These are phyloP conservation scores for Eupithecia subumbrata DNA, from an alignment of 2,888 invertebrate species.

Conservation along the genomic window DNA sequence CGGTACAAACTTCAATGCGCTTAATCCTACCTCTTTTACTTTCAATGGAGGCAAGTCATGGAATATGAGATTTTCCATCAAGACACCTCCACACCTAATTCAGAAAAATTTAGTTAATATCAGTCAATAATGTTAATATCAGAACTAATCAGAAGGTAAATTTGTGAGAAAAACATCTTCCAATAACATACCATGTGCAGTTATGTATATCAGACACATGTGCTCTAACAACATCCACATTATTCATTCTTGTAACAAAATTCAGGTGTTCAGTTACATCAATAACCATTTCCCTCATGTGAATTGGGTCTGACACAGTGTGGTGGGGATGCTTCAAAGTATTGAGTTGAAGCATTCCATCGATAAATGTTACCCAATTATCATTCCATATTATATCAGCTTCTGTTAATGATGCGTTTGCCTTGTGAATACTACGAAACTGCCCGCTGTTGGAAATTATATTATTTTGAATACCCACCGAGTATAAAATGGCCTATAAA, in stretches of 20 bases:
- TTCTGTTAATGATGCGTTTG: slow-evolving; percentile 47
- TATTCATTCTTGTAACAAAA: slow-evolving; percentile 9
- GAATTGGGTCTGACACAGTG: slow-evolving; percentile 85
- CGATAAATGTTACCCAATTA: slow-evolving; percentile 92
- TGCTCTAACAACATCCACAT: slow-evolving; percentile 38
- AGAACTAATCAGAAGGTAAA: neutral
- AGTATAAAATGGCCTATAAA: neutral
- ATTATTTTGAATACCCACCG: neutral
- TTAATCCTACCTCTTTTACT: slow-evolving; percentile 36
- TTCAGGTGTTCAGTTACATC: slow-evolving; percentile 44
- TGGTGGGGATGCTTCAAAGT: slow-evolving; percentile 84
- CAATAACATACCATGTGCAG: slow-evolving; percentile 43
- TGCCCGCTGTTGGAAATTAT: slow-evolving; percentile 49
- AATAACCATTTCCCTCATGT: slow-evolving; percentile 48
- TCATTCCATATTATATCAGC: slow-evolving; percentile 85
- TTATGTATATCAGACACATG: slow-evolving; percentile 34
- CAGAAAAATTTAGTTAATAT: neutral
- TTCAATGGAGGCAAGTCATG: slow-evolving; percentile 38
- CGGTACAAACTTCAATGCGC: slow-evolving; percentile 43
- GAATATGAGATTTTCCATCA: slow-evolving; percentile 46
- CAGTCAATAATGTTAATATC: neutral
- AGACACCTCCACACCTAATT: slow-evolving; percentile 55
- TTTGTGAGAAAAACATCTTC: neutral
- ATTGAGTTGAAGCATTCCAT: slow-evolving; percentile 90
- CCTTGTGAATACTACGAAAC: slow-evolving; percentile 52